These are phyloP conservation scores for Drosophila greeni DNA, from an alignment of 2,888 invertebrate genomes.

Conservation along the genomic window DNA sequence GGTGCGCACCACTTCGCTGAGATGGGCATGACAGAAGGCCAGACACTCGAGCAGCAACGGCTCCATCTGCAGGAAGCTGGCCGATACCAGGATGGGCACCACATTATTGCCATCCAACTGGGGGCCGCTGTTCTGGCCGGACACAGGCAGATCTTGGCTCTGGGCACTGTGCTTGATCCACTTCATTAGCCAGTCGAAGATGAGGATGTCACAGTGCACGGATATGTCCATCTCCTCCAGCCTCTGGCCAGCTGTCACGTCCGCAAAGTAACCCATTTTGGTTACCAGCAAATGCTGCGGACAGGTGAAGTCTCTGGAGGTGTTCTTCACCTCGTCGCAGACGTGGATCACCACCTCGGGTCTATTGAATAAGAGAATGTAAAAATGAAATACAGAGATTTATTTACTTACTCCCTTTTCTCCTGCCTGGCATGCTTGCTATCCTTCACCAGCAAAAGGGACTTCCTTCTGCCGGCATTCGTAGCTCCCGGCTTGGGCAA, in stretches of 20 bases:
- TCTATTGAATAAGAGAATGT: constrained; percentile 76
- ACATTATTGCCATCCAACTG: constrained; percentile 89
- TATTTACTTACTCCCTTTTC: constrained; percentile 60
- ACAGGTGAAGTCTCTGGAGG: constrained; percentile 93
- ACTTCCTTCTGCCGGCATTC: constrained; percentile 51
- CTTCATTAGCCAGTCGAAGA: constrained; percentile 97
- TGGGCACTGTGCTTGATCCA: constrained; percentile 90
- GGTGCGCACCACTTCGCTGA: constrained; percentile 92
- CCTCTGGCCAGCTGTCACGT: constrained; percentile 89
- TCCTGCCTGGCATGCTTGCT: constrained; percentile 51
- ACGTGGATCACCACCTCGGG: constrained; percentile 95
- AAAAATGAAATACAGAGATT: background rate
- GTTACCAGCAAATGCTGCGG: constrained; percentile 90
- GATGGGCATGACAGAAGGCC: constrained; percentile 90
- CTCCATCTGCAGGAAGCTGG: constrained; percentile 96
- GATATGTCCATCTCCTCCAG: constrained; percentile 96
- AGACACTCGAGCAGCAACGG: constrained; percentile 91
- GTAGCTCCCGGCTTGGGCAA: constrained; percentile 25
- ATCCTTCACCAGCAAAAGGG: constrained; percentile 59
- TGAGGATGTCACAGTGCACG: constrained; percentile 96
- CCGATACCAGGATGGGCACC: constrained; percentile 94
- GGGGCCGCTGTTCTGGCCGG: constrained; percentile 78
- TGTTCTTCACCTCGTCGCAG: constrained; percentile 94
- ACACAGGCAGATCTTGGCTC: constrained; percentile 47
- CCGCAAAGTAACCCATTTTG: constrained; percentile 97